These are phyloP conservation scores for Anoplophora glabripennis DNA, from an alignment of 1,140 invertebrate species.

Conservation along the genomic window DNA sequence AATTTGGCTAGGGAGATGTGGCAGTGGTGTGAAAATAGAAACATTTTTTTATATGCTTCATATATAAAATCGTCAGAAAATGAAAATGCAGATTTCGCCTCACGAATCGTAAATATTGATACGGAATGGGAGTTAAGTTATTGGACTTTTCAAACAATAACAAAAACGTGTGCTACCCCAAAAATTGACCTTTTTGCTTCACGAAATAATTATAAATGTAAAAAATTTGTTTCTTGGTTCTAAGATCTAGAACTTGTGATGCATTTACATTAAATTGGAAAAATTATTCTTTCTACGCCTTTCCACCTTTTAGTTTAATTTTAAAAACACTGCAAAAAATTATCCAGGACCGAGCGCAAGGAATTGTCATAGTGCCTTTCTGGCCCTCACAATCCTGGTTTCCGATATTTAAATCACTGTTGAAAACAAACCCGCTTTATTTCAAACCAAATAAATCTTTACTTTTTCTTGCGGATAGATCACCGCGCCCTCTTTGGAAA, in stretches of 20 bases:
- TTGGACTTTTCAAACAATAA: not conserved
- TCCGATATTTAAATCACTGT: constrained; percentile 31
- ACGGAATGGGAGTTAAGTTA: constrained; percentile 5
- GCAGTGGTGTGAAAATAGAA: constrained; percentile 30
- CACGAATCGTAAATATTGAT: constrained; percentile 10
- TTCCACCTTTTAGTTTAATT: constrained; percentile 32
- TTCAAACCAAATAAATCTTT: too few relatives aligned
- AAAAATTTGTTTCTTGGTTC: constrained; percentile 18
- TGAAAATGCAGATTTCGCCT: constrained; percentile 27
- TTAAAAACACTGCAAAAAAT: constrained; percentile 33
- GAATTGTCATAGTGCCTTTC: constrained; percentile 38
- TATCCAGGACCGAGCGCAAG: constrained; percentile 30
- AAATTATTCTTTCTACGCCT: constrained; percentile 32
- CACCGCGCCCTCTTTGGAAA: not conserved
- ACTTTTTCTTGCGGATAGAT: too few relatives aligned
- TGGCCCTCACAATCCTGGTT: constrained; percentile 39
- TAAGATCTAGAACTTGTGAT: constrained; percentile 23
- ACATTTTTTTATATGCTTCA: constrained; percentile 33
- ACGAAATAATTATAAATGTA: constrained; percentile 14
- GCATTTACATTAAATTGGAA: constrained; percentile 37
- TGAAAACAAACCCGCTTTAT: too few relatives aligned
- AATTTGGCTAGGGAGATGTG: too few relatives aligned
- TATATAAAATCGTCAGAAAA: constrained; percentile 33
- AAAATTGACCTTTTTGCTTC: constrained; percentile 19
- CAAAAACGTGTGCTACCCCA: not conserved